Base-by-base conservation (phyloP, 2,797 vertebrate genomes). In the Hypotaenidia okinawae region DNA sequence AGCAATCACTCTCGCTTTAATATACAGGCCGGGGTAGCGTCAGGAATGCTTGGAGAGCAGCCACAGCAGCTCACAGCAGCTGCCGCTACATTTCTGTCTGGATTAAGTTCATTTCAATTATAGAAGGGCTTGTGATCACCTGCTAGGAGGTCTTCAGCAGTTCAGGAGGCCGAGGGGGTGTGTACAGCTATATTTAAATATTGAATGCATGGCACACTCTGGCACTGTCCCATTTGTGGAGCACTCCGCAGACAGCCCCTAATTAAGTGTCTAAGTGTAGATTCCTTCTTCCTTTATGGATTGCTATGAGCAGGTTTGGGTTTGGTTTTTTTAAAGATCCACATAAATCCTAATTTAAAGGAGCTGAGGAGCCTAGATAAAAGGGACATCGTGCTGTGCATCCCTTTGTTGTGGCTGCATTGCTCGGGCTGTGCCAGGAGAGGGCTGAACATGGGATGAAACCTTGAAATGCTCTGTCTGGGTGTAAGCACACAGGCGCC, bases 91-190 rank as follows among this genome's bases (percentile, higher is more conserved):
- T 76, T 90, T 95, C 95, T 76, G 79, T 94, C 69, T 61, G 90
- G 90, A 92, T 96, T 94, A 95, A 91, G 78, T 92, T 87, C 32
- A 74, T 96, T 97, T 97, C 94, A 95, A 94, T 95, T 95, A 95
- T 93, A 95, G 95, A 95, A 96, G 84, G 87, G 87, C 79, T 87
- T 37, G 91, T 77, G 95, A 95, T 96, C 90, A 95, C 93, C 95
- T 96, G 95, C 92, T 92, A 87, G 67, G 77, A 92, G 57, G 80
- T 74, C 89, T 92, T 80, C 72, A 90, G 83, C 70, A 28, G 2
- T 87, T 90, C 91, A 52, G 86, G 86, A 89, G 81, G 74, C 86
- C 1, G 1, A 77, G 90, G 91, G 86, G 77, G 78, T 83, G 75
- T 52, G 11, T 68, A 79, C 51, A 89, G 90, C 93, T 96, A 87